Percentiles rank a stretch among this genome's conserved stretches.
Conservation (phyloP, 2,888 invertebrate genomes). For the Abrostola tripartita region DNA sequence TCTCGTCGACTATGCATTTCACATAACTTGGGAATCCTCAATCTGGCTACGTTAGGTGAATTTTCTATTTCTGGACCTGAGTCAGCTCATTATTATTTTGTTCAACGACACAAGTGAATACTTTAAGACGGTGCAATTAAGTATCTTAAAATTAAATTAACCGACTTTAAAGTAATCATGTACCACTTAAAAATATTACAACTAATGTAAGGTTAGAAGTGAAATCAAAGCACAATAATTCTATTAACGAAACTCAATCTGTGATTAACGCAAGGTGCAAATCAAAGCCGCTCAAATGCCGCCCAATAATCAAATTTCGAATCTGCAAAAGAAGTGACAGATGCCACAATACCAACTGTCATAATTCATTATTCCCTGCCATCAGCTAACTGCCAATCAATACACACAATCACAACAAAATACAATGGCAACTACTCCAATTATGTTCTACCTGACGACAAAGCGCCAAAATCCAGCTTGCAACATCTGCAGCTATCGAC, state of each 20-base stretch:
- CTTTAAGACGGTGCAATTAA: no score
- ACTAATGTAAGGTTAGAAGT: background rate
- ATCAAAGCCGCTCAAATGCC: background rate
- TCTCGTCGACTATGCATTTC: constrained; percentile 54
- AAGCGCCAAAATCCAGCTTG: constrained; percentile 43
- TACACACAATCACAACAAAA: constrained; percentile 17
- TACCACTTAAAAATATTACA: background rate
- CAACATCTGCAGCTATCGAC: constrained; percentile 63
- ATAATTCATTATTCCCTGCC: background rate
- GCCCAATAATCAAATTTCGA: constrained; percentile 3
- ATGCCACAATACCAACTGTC: constrained; percentile 22
- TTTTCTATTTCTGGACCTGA: constrained; percentile 23
- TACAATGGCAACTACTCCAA: constrained; percentile 11
- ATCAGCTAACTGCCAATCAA: constrained; percentile 4
- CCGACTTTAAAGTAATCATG: no score
- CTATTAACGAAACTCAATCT: background rate
- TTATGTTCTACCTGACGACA: constrained; percentile 26
- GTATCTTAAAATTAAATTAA: no score
- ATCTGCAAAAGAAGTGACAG: constrained; percentile 19
- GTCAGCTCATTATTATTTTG: constrained; percentile 18
- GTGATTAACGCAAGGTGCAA: constrained; percentile 12
- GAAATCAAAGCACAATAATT: background rate
- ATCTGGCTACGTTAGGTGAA: constrained; percentile 38
- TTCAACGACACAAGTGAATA: background rate
- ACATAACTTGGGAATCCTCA: constrained; percentile 44